These are phyloP conservation scores for Heliconius congener DNA, from an alignment of 1,140 invertebrate genomes.

Conservation along the genomic window DNA sequence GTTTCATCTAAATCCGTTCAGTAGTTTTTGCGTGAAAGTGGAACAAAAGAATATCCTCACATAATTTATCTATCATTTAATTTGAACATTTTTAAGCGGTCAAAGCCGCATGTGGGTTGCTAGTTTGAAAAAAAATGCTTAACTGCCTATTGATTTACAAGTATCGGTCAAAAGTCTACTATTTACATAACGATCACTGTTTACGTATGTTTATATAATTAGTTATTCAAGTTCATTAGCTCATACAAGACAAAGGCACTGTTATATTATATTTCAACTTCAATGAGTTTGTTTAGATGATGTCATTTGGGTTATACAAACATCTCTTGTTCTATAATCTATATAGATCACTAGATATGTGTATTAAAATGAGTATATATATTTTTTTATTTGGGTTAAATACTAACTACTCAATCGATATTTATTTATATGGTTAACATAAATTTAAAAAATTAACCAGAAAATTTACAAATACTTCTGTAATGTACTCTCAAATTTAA, in stretches of 20 bases:
- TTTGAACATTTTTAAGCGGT: too few relatives aligned
- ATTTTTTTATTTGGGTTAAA: too few relatives aligned
- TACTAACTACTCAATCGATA: too few relatives aligned
- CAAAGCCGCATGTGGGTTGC: background rate
- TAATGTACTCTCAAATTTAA: too few relatives aligned
- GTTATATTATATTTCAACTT: background rate
- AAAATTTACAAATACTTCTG: too few relatives aligned
- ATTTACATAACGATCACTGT: background rate
- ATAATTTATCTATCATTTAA: too few relatives aligned
- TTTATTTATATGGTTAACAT: too few relatives aligned
- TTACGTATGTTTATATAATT: slow-evolving; percentile 1
- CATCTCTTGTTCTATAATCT: background rate
- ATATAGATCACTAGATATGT: background rate
- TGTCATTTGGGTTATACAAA: background rate
- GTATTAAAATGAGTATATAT: too few relatives aligned
- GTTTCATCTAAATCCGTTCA: too few relatives aligned
- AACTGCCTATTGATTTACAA: background rate
- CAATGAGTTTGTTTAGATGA: background rate
- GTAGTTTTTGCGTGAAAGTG: too few relatives aligned
- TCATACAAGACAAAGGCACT: background rate
- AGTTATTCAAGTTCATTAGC: background rate
- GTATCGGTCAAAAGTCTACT: background rate
- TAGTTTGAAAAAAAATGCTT: background rate
- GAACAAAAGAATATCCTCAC: too few relatives aligned
- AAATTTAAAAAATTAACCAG: too few relatives aligned